These are phyloP conservation scores for Panthera leo DNA, from an alignment of 2,113 vertebrate species.

Conservation along the genomic window DNA sequence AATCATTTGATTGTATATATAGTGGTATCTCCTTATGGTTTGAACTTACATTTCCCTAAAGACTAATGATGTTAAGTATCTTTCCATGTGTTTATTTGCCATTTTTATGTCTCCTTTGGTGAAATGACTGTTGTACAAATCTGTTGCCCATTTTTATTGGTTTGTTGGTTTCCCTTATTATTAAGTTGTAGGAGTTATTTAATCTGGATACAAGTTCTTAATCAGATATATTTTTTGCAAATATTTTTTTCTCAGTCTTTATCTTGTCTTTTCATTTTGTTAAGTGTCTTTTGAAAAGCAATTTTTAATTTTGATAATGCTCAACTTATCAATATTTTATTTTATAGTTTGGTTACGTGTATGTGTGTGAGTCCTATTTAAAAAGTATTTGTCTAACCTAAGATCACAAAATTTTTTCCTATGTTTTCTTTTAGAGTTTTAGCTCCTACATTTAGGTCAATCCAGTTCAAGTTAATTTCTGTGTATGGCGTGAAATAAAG, in stretches of 20 bases:
- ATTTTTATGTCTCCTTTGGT: neutral
- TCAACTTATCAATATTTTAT: neutral
- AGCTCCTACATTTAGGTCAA: neutral
- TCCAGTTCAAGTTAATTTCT: constrained; percentile 25
- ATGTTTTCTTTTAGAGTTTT: constrained; percentile 14
- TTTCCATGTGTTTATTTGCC: neutral
- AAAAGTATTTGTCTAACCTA: neutral
- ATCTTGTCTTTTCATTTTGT: neutral
- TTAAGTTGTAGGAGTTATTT: neutral
- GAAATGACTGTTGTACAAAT: neutral
- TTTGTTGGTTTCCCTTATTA: neutral
- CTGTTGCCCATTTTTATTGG: neutral
- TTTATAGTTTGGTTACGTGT: neutral
- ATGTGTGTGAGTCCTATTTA: neutral
- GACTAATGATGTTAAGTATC: neutral
- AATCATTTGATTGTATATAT: neutral
- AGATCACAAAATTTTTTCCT: neutral
- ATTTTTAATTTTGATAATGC: constrained; percentile 15
- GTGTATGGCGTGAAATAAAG: neutral
- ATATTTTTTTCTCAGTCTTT: neutral
- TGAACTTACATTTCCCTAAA: constrained; percentile 23
- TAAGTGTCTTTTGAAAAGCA: neutral
- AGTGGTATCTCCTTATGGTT: neutral
- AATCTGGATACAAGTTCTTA: neutral
- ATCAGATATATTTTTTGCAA: neutral